A percentile compares a stretch with the other conserved stretches of the same genome.
Conservation (phyloP, 2,113 vertebrate genomes). For the Osmerus eperlanus region DNA sequence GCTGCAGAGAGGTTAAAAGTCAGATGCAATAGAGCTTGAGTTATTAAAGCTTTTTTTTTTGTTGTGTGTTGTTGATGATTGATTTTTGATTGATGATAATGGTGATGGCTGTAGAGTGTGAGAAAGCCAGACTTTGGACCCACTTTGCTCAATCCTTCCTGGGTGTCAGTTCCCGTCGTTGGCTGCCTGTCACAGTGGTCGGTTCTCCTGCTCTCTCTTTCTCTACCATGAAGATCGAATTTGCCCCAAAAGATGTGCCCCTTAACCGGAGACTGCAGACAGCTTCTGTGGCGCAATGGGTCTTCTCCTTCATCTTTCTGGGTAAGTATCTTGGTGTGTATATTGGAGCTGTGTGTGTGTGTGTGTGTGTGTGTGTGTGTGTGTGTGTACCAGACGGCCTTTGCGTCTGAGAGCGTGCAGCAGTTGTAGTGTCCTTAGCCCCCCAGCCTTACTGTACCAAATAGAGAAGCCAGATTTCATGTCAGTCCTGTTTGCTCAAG, state of each 20-base stretch:
- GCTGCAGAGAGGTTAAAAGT: too few relatives aligned
- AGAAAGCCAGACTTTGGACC: conserved; percentile 68
- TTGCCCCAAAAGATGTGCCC: conserved; percentile 72
- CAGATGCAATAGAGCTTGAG: too few relatives aligned
- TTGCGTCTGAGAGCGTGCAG: not conserved
- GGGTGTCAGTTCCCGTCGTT: not conserved
- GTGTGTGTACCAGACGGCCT: not conserved
- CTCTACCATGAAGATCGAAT: conserved; percentile 73
- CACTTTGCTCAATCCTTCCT: conserved; percentile 13
- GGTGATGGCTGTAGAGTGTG: conserved; percentile 29
- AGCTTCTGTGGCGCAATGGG: conserved; percentile 70
- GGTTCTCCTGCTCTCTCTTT: conserved; percentile 12
- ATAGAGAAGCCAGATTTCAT: too few relatives aligned
- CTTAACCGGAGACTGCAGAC: conserved; percentile 79
- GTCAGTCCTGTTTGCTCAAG: not conserved
- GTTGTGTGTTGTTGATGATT: too few relatives aligned
- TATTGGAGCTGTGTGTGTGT: not conserved
- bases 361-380: not conserved
- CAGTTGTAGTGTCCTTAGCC: too few relatives aligned
- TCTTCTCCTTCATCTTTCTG: conserved; percentile 77
- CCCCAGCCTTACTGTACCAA: not conserved
- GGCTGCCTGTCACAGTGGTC: not conserved
- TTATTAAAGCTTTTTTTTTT: too few relatives aligned
- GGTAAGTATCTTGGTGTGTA: conserved; percentile 69
- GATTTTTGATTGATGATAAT: not conserved